phyloP scores from a whole-genome alignment of 2,797 vertebrate species.

The Dipus sagitta region DNA sequence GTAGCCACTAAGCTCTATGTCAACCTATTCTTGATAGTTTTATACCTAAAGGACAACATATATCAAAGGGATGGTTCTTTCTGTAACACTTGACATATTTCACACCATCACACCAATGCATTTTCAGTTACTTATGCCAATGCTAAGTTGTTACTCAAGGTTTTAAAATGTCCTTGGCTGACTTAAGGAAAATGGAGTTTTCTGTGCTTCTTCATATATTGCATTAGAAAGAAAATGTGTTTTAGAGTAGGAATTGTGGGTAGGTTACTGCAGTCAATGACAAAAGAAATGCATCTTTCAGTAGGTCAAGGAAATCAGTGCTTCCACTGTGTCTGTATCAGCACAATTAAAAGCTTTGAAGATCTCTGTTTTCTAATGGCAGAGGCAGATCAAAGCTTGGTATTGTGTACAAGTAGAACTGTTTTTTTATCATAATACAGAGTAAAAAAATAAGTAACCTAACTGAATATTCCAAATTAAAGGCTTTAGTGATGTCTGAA shows the following conservation, averaged over 20 bases:
- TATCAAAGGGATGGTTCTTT: constrained; percentile 70
- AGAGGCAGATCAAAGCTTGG: neutral
- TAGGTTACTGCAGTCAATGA: neutral
- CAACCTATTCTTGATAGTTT: constrained; percentile 75
- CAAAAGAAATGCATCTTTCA: constrained; percentile 26
- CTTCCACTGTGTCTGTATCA: neutral
- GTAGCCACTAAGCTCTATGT: constrained; percentile 59
- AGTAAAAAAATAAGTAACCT: neutral
- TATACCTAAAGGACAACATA: constrained; percentile 67
- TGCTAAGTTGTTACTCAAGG: constrained; percentile 56
- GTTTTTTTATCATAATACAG: neutral
- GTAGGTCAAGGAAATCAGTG: neutral
- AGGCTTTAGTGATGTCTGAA: neutral
- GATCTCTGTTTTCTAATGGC: neutral
- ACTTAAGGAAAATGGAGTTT: constrained; percentile 71
- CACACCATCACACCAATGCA: constrained; percentile 37
- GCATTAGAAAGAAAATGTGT: constrained; percentile 36
- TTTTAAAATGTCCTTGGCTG: constrained; percentile 72
- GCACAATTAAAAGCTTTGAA: constrained; percentile 38
- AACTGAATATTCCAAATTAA: constrained; percentile 1
- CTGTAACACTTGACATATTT: constrained; percentile 66
- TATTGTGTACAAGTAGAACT: neutral
- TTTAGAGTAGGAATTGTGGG: constrained; percentile 10
- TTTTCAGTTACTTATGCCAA: constrained; percentile 64
- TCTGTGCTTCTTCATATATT: constrained; percentile 32